Base-by-base conservation (phyloP, 2,888 invertebrate genomes). In the Lasioglossum oenotherae region DNA sequence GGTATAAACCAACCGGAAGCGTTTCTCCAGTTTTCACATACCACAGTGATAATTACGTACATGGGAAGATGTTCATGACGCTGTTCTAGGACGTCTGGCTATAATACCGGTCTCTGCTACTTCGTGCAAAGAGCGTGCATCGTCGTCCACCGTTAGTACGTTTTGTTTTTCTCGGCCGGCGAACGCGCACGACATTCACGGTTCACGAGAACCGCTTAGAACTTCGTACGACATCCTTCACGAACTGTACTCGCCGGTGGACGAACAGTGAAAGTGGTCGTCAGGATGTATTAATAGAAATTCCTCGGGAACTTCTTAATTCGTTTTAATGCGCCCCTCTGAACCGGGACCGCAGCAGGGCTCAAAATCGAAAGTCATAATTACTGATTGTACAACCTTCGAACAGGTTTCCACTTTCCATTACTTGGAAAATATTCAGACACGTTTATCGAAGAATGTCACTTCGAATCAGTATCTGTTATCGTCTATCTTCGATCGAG, bases 1-100 rank as follows among this genome's bases (percentile, higher is more conserved):
- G 81, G 85, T 84, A 75, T 83, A 79, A 81, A 85, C 82, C 81
- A 93, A 92, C 93, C 93, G 94, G 94, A 94, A 95, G 93, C 92
- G 94, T 94, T 94, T 94, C 94, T 92, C 94, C 92, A 88, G 91
- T 93, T 94, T 92, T 94, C 94, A 93, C 94, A 93, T 93, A 92
- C 93, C 90, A 86, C 91, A 85, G 91, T 92, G 94, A 94, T 95
- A 95, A 94, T 94, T 94, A 93, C 89, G 89, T 81, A 92, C 92
- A 92, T 92, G 93, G 89, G 92, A 93, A 93, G 92, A 93, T 92
- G 92, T 85, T 87, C 84, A 76, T 79, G 77, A 71, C 81, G 85
- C 76, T 90, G 86, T 85, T 84, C 76, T 88, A 81, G 81, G 84
- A 86, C 81, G 82, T 71, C 49, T 86, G 74, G 49, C 57, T 79